These are phyloP conservation scores for Batillaria attramentaria DNA, from an alignment of 1,140 invertebrate genomes.

Conservation along the genomic window DNA sequence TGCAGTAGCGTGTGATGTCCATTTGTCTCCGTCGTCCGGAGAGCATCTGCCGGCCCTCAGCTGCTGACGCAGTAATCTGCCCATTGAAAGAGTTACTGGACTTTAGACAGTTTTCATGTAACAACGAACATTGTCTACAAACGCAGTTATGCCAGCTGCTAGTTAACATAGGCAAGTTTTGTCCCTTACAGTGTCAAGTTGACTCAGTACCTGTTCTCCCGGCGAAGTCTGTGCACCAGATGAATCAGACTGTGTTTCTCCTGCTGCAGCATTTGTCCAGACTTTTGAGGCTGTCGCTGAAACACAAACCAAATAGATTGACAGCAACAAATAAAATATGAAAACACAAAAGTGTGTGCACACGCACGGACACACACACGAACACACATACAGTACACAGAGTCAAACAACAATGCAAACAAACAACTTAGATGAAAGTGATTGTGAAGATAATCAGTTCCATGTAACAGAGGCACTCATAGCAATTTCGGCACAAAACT, in stretches of 20 bases:
- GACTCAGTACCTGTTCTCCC: slow-evolving; percentile 33
- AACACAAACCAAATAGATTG: not conserved
- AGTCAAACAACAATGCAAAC: no score
- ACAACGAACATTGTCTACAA: no score
- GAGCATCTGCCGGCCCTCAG: not conserved
- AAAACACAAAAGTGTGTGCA: not conserved
- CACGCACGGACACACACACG: not conserved
- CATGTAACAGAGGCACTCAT: no score
- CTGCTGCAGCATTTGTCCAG: not conserved
- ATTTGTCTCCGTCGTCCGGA: not conserved
- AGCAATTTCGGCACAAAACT: no score
- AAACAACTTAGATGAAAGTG: no score
- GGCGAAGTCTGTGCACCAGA: slow-evolving; percentile 18
- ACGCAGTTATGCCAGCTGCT: no score
- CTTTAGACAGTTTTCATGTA: no score
- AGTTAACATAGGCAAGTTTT: no score
- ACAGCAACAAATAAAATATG: not conserved
- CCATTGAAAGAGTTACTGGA: no score
- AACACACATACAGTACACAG: not conserved
- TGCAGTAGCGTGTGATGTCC: slow-evolving; percentile 19
- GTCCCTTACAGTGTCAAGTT: no score
- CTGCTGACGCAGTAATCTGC: slow-evolving; percentile 23
- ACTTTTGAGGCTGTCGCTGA: not conserved
- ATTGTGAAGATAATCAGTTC: no score
- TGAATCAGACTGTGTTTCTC: slow-evolving; percentile 26